Conservation (phyloP, 2,113 vertebrate species). For the Trachemys scripta region DNA sequence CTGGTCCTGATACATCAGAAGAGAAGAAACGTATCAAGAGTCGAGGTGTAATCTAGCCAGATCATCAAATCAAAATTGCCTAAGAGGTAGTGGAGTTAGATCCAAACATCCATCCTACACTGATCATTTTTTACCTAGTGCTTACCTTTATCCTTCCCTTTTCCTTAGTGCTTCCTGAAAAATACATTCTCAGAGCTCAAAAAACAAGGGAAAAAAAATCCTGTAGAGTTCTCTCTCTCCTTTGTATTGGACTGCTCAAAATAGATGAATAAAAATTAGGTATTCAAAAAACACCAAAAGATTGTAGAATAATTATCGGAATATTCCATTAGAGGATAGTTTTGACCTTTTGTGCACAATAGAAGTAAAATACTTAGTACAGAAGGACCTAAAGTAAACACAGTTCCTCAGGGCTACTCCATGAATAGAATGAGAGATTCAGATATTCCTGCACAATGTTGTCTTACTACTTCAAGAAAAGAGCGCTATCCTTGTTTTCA, state of each 20-base stretch:
- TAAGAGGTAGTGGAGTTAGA: neutral
- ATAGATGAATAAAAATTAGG: neutral
- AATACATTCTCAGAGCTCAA: neutral
- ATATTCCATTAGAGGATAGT: fast-evolving
- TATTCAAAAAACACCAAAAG: neutral
- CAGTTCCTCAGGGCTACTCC: neutral
- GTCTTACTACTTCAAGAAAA: neutral
- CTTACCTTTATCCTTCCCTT: neutral
- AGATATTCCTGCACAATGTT: neutral
- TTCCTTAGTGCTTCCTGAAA: neutral
- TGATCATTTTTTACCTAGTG: neutral
- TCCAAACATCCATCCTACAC: neutral
- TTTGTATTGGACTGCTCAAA: neutral
- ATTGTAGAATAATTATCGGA: fast-evolving
- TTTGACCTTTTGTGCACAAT: neutral
- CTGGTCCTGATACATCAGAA: neutral
- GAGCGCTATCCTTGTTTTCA: neutral
- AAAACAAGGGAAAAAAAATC: neutral
- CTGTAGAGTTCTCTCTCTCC: neutral
- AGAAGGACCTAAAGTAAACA: neutral
- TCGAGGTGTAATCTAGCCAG: neutral
- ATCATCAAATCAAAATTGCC: neutral
- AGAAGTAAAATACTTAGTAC: neutral
- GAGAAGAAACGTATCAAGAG: neutral
- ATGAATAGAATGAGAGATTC: neutral